Conservation (phyloP, 2,113 vertebrate genomes). For the Malurus elegans region DNA sequence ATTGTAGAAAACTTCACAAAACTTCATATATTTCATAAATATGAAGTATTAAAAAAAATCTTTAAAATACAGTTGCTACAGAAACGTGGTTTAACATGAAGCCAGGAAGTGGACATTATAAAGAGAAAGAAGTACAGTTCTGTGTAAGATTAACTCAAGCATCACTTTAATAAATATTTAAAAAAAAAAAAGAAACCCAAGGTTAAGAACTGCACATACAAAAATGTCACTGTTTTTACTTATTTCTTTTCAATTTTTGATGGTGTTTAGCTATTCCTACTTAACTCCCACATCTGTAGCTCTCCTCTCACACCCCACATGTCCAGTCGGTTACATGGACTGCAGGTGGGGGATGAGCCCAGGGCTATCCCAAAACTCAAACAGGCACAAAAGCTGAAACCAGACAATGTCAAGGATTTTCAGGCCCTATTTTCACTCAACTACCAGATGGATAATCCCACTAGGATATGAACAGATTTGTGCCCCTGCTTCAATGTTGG, state of each 20-base stretch:
- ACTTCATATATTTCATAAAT: neutral
- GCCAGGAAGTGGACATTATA: neutral
- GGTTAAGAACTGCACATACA: neutral
- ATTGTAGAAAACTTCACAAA: neutral
- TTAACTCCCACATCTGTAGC: conserved; percentile 4
- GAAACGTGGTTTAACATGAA: neutral
- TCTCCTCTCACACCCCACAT: neutral
- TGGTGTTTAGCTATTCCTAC: conserved; percentile 45
- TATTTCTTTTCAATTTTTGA: conserved; percentile 20
- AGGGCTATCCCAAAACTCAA: neutral
- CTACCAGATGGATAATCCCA: neutral
- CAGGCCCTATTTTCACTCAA: neutral
- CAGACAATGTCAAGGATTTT: neutral
- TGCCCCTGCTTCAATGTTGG: neutral
- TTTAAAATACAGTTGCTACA: neutral
- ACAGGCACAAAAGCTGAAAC: neutral
- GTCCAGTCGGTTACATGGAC: neutral
- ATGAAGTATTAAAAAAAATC: neutral
- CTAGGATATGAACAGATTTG: neutral
- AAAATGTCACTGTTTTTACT: neutral
- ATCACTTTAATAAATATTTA: neutral
- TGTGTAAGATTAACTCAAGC: neutral
- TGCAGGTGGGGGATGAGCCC: neutral
- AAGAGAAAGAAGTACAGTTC: neutral
- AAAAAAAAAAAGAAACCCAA: neutral